phyloP scores from a whole-genome alignment of 2,113 vertebrate genomes.

The Dipodomys stephensi region DNA sequence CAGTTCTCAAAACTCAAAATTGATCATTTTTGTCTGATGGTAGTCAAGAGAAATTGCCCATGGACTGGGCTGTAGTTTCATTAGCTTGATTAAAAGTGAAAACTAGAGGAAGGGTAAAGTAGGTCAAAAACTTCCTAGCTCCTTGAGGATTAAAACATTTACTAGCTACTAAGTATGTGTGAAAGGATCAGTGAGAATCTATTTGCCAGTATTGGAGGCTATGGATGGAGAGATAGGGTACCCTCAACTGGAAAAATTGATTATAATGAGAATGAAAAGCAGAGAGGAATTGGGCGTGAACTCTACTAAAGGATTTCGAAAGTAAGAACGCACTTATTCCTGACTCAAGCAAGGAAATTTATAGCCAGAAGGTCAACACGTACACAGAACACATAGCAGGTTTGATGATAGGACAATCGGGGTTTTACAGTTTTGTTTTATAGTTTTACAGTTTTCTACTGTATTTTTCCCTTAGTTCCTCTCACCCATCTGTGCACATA shows the following conservation, averaged over 20 bases:
- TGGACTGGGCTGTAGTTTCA: slow-evolving; percentile 56
- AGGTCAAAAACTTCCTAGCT: slow-evolving; percentile 60
- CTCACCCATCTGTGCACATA: neutral
- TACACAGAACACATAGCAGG: neutral
- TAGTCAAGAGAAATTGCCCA: slow-evolving; percentile 46
- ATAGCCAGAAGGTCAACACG: neutral
- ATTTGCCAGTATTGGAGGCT: neutral
- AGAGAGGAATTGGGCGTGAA: slow-evolving; percentile 14
- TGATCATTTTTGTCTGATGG: slow-evolving; percentile 47
- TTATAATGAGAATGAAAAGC: slow-evolving; percentile 34
- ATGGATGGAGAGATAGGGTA: neutral
- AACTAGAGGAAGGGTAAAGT: slow-evolving; percentile 61
- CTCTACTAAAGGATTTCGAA: neutral
- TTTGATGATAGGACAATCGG: too few relatives aligned
- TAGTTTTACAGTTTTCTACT: neutral
- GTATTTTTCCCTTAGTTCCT: neutral
- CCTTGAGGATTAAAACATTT: slow-evolving; percentile 57
- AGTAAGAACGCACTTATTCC: neutral
- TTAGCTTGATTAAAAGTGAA: slow-evolving; percentile 75
- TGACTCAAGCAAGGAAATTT: neutral
- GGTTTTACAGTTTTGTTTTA: neutral
- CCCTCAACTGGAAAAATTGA: slow-evolving; percentile 25
- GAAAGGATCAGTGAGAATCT: slow-evolving; percentile 44
- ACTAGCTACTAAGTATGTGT: slow-evolving; percentile 11
- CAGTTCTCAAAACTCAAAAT: slow-evolving; percentile 56